These are phyloP conservation scores for Actinopyga echinites DNA, from an alignment of 53 echinoderm and acorn worm species.

Conservation along the genomic window DNA sequence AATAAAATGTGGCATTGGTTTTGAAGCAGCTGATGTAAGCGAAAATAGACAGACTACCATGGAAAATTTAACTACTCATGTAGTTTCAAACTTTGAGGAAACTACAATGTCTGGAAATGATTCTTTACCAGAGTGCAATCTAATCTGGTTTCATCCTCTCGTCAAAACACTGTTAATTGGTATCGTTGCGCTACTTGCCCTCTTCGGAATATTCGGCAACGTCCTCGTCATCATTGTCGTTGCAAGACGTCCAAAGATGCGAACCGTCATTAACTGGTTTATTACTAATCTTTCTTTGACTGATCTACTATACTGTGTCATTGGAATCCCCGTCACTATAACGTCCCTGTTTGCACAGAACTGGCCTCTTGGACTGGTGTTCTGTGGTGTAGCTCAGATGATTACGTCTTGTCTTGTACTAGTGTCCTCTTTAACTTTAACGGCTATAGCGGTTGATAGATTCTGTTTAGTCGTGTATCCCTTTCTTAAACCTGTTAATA, in stretches of 20 bases:
- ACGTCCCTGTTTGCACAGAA: constrained; percentile 43
- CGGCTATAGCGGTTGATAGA: constrained; percentile 86
- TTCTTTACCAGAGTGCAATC: constrained; percentile 1
- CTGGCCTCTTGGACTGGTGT: constrained; percentile 61
- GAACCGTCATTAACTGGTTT: constrained; percentile 90
- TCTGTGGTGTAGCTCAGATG: constrained; percentile 68
- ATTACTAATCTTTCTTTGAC: constrained; percentile 83
- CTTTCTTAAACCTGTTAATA: constrained; percentile 76
- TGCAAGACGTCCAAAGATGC: constrained; percentile 79
- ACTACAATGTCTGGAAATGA: neutral
- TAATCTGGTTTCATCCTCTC: constrained; percentile 2
- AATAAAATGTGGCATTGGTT: too few species aligned
- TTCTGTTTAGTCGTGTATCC: constrained; percentile 95
- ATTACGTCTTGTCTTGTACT: constrained; percentile 70
- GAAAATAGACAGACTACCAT: neutral
- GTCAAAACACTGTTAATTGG: constrained; percentile 8
- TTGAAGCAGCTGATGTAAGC: too few species aligned
- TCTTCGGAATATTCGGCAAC: constrained; percentile 73
- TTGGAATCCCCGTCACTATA: constrained; percentile 75
- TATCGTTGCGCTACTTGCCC: constrained; percentile 41
- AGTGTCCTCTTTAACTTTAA: constrained; percentile 81
- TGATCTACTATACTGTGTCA: constrained; percentile 66
- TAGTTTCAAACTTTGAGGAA: neutral
- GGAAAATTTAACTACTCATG: neutral
- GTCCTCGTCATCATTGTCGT: constrained; percentile 74